These are phyloP conservation scores for Macrochelys suwanniensis DNA, from an alignment of 2,797 vertebrate genomes.

Conservation along the genomic window DNA sequence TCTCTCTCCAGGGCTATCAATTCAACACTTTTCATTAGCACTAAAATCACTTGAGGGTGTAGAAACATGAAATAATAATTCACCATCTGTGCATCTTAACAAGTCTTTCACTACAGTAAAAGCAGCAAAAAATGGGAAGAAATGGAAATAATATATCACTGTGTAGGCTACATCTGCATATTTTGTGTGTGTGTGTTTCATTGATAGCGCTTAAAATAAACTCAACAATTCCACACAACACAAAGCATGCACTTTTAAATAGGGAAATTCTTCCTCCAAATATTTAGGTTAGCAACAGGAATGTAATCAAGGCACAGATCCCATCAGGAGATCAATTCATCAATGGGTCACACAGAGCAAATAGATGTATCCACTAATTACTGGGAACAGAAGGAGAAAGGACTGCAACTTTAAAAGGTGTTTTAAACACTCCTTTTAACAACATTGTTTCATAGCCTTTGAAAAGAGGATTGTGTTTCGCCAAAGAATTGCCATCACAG, in stretches of 20 bases:
- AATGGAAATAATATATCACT: background rate
- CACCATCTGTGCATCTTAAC: background rate
- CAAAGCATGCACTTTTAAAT: background rate
- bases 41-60: background rate
- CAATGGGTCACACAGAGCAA: conserved; percentile 41
- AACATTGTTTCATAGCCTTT: conserved; percentile 49
- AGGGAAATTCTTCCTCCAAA: conserved; percentile 1
- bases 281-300: conserved; percentile 52
- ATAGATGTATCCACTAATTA: background rate
- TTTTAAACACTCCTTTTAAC: conserved; percentile 55
- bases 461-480: conserved; percentile 44
- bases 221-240: background rate
- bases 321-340: conserved; percentile 34
- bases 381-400: conserved; percentile 25
- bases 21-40: background rate
- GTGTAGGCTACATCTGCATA: background rate
- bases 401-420: conserved; percentile 38
- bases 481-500: background rate
- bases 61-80: background rate
- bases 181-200: background rate
- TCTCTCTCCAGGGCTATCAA: background rate
- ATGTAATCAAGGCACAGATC: conserved; percentile 33
- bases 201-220: background rate
- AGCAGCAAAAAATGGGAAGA: background rate
- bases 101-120: background rate